Percentiles rank a stretch among this genome's conserved stretches.
Conservation (phyloP, 2,888 invertebrate species). For the Anorthoa munda region DNA sequence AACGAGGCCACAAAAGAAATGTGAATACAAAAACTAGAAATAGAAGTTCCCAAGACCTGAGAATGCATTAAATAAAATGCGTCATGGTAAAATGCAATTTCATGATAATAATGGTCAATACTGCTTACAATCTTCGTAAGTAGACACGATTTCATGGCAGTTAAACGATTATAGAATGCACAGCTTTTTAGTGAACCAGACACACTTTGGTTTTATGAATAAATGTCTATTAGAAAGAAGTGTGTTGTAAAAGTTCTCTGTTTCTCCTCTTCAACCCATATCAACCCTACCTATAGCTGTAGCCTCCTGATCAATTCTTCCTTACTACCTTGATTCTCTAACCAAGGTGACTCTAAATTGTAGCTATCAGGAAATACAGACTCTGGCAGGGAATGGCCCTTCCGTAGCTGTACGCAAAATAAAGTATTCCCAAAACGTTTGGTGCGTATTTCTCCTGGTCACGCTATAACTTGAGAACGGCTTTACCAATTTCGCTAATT, state of each 20-base stretch:
- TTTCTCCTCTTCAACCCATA: not conserved
- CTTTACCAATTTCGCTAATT: no score
- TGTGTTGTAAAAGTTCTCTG: not conserved
- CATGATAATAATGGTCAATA: not conserved
- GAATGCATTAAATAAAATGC: not conserved
- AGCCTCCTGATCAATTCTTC: not conserved
- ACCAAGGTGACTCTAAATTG: no score
- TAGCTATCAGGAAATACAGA: no score
- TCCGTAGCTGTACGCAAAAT: no score
- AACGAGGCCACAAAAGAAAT: not conserved
- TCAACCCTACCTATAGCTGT: no score
- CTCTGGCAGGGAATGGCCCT: no score
- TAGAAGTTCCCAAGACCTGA: not conserved
- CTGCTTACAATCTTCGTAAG: no score
- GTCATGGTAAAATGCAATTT: not conserved
- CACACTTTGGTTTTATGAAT: not conserved
- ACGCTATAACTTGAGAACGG: no score
- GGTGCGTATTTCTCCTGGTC: no score
- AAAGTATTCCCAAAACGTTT: no score
- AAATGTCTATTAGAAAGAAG: not conserved
- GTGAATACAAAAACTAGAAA: not conserved
- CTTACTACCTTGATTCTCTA: not conserved
- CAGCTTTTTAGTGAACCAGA: not conserved
- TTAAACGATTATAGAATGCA: not conserved
- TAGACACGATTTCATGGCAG: not conserved